These are phyloP conservation scores for Allolobophora icterica DNA, from an alignment of 2,888 invertebrate genomes.

Conservation along the genomic window DNA sequence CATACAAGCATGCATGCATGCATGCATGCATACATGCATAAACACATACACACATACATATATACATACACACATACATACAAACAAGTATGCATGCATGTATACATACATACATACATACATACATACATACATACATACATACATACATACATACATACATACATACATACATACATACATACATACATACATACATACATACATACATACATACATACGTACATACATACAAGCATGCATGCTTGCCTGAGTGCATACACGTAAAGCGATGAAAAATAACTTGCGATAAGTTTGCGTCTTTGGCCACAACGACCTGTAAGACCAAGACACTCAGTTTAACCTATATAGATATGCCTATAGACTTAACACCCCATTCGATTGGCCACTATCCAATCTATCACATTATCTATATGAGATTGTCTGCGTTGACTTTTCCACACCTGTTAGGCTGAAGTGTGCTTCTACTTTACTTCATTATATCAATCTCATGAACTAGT, in stretches of 20 bases:
- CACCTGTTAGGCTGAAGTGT: too few species aligned
- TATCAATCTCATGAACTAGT: too few species aligned
- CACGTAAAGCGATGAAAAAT: not conserved
- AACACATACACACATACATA: not conserved
- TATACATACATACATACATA: not conserved
- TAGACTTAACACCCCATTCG: too few species aligned
- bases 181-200: not conserved
- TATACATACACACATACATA: not conserved
- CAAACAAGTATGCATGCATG: not conserved
- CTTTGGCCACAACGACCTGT: too few species aligned
- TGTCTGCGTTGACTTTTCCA: too few species aligned
- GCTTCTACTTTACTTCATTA: too few species aligned
- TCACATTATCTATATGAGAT: too few species aligned
- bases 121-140: not conserved
- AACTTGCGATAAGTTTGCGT: too few species aligned
- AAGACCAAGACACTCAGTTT: too few species aligned
- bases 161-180: slow-evolving; percentile 13
- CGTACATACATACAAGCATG: not conserved
- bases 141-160: slow-evolving; percentile 9
- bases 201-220: not conserved
- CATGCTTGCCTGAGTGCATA: not conserved
- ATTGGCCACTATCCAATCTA: too few species aligned
- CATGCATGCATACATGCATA: not conserved
- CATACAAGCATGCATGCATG: too few species aligned
- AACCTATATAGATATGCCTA: too few species aligned